Evolutionary conservation across 1,140 invertebrate species (phyloP).

Genomic region (Nomia melanderi): DNA sequence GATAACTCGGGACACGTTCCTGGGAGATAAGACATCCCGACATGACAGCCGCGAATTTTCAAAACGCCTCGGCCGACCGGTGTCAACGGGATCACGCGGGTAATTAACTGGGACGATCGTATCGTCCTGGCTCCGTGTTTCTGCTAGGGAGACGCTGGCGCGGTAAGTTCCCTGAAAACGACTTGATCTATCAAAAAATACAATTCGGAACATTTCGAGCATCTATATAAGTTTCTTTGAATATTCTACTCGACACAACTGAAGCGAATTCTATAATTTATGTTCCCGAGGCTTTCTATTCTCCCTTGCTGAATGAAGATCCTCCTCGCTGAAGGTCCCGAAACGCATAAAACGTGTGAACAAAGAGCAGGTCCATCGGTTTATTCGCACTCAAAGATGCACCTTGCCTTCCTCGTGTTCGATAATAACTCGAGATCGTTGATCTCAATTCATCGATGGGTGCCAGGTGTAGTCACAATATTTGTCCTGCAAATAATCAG

Average conservation of each 20-base stretch:
- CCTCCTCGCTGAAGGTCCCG: too few relatives aligned
- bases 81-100: background rate
- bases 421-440: slow-evolving; percentile 11
- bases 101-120: slow-evolving; percentile 45
- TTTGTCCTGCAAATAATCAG: slow-evolving; percentile 60
- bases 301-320: too few relatives aligned
- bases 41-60: slow-evolving; percentile 56
- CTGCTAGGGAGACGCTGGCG: background rate
- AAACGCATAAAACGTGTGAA: too few relatives aligned
- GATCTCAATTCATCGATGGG: slow-evolving; percentile 26
- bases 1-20: slow-evolving; percentile 62
- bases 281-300: too few relatives aligned
- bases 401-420: slow-evolving; percentile 6
- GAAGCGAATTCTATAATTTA: too few relatives aligned
- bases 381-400: background rate
- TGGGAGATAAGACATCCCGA: slow-evolving; percentile 59
- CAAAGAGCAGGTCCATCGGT: background rate
- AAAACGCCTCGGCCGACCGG: slow-evolving; percentile 25
- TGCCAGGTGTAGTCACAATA: slow-evolving; percentile 52
- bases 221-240: too few relatives aligned
- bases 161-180: too few relatives aligned
- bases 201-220: too few relatives aligned
- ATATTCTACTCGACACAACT: too few relatives aligned
- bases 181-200: too few relatives aligned
- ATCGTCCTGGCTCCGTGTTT: background rate